Base-by-base conservation (phyloP, 2,888 invertebrate genomes). In the Emmelina monodactyla region DNA sequence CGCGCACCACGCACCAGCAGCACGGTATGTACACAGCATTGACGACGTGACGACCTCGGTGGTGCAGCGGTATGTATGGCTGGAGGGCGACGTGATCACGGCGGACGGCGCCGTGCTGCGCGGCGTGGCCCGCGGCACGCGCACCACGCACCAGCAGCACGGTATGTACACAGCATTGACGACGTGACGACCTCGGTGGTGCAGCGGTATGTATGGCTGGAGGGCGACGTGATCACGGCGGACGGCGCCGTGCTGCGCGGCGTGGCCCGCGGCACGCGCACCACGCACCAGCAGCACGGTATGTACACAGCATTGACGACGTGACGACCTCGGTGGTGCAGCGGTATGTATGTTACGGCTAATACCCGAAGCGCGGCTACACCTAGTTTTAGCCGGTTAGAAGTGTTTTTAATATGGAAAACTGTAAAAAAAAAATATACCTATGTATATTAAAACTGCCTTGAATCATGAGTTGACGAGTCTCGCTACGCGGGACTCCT, bases 201-300 rank as follows among this genome's bases (percentile, higher is more conserved):
- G 19, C 19, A 19, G 5, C 5, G 19, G 19, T 19, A 19, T 19
- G 9, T 19, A 19, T 9, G 9, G 43, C 7, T 39, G 45, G 14
- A 41, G 48, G n/a, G 1, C 34, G 42, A 14, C 43, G 46, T n/a
- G 51, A 51, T 47, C 12, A 35, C 35, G 32, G 13, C 29, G 4
- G 29, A 29, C 29, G 29, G 29, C 4, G 29, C 9, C 12, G 29
- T 29, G 6, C 12, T 29, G 29, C 12, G 29, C 6, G 29, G 29
- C 12, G 29, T 29, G 4, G 12, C 29, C 5, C 9, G 29, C 12
- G 29, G 29, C 13, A 29, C 29, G 2, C 3, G 29, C 29, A 12
- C 6, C 13, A 12, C 14, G 29, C 12, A 7, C 29, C 29, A 3
- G 13, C 14, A 13, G 29, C 13, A 13, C 12, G 4, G 11, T 28